Conservation (phyloP, 2,888 invertebrate genomes). For the Nysson spinosus region DNA sequence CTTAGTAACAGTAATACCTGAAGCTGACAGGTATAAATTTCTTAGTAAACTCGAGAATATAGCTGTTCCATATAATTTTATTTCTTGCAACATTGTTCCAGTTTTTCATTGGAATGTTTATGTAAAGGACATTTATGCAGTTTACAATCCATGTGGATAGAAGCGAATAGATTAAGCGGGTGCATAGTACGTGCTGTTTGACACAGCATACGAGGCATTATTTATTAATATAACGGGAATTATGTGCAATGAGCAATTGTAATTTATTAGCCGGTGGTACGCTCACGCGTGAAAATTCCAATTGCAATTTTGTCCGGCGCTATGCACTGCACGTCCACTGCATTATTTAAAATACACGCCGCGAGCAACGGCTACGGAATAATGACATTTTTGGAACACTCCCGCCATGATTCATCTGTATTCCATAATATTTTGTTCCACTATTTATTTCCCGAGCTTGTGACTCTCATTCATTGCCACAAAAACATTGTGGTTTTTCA, state of each 20-base stretch:
- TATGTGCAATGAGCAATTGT: constrained; percentile 56
- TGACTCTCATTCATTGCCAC: too few relatives aligned
- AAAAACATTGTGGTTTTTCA: too few relatives aligned
- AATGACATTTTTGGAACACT: constrained; percentile 57
- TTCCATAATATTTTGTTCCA: too few relatives aligned
- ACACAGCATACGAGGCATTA: constrained; percentile 30
- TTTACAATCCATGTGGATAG: too few relatives aligned
- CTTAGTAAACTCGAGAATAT: constrained; percentile 45
- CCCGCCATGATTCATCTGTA: constrained; percentile 46
- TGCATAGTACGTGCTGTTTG: constrained; percentile 9
- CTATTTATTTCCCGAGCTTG: too few relatives aligned
- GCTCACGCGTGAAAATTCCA: constrained; percentile 60
- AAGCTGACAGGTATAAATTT: constrained; percentile 47
- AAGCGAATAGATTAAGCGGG: constrained; percentile 24
- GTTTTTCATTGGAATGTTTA: constrained; percentile 7
- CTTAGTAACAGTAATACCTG: constrained; percentile 27
- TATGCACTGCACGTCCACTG: constrained; percentile 54
- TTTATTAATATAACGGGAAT: constrained; percentile 59
- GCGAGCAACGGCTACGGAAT: constrained; percentile 46
- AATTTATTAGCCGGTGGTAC: constrained; percentile 57
- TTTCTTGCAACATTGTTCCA: neutral
- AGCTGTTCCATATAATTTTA: constrained; percentile 36
- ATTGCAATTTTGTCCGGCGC: constrained; percentile 57
- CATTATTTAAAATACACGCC: constrained; percentile 63
- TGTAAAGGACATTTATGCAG: neutral